These are phyloP conservation scores for Sebastes iracundus DNA, from an alignment of 2,797 vertebrate species.

Conservation along the genomic window DNA sequence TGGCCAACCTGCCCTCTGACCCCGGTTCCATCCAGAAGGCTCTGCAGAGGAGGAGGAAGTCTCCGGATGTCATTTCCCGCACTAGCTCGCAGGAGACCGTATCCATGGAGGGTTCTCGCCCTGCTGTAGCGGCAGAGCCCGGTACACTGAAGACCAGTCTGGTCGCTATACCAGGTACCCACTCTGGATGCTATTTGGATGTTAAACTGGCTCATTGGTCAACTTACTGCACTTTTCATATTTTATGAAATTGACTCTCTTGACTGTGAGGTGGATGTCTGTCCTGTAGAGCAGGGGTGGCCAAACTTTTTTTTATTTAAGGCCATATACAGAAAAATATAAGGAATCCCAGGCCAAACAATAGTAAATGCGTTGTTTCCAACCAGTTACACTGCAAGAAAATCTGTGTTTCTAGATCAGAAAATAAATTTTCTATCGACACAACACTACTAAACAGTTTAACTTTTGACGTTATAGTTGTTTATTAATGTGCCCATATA, in stretches of 20 bases:
- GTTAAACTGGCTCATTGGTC: not conserved
- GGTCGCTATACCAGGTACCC: constrained; percentile 92
- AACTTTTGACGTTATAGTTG: no score
- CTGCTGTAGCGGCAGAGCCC: constrained; percentile 93
- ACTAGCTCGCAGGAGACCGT: constrained; percentile 92
- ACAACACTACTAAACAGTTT: no score
- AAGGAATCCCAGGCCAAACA: no score
- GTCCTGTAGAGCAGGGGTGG: no score
- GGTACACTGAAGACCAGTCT: constrained; percentile 95
- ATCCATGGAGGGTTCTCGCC: constrained; percentile 96
- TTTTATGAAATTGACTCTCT: not conserved
- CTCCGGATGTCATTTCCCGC: constrained; percentile 90
- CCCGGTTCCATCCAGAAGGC: constrained; percentile 90
- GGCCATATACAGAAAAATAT: no score
- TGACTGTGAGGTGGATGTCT: no score
- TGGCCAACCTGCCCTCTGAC: constrained; percentile 94
- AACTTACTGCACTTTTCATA: not conserved
- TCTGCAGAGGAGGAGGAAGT: constrained; percentile 90
- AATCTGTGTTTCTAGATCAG: no score
- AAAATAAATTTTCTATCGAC: no score
- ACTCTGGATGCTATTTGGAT: not conserved
- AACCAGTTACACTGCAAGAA: no score
- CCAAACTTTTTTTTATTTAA: no score
- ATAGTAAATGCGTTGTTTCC: no score
- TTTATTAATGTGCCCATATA: no score